These are phyloP conservation scores for Antedon bifida DNA, from an alignment of 35 echinoderm and acorn worm species.

Conservation along the genomic window DNA sequence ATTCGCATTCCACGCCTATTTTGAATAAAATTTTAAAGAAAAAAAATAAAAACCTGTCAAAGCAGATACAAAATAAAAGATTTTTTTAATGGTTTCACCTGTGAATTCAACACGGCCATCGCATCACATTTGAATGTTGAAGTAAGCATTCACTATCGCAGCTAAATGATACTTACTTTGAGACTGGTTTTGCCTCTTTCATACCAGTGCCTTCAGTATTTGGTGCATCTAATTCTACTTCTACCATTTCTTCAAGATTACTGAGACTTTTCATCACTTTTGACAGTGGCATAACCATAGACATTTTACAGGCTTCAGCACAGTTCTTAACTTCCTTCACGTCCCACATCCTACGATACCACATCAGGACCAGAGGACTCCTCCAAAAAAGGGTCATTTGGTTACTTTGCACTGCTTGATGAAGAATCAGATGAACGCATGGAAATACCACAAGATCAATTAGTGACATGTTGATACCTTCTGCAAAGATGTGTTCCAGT, in stretches of 20 bases:
- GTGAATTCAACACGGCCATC: no score
- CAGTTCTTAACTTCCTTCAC: background rate
- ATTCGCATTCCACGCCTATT: background rate
- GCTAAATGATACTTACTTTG: background rate
- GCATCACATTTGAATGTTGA: no score
- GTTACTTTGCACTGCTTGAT: background rate
- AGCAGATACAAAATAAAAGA: no score
- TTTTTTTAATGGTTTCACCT: no score
- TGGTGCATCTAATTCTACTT: background rate
- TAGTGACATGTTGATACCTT: background rate
- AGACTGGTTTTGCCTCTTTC: background rate
- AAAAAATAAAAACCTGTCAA: no score
- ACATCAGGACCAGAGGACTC: background rate
- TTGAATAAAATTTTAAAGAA: background rate
- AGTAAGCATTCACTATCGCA: background rate
- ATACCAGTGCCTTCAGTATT: background rate
- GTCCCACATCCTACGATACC: background rate
- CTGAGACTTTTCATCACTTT: background rate
- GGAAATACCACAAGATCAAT: conserved; percentile 7
- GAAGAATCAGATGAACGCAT: background rate
- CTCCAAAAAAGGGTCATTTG: background rate
- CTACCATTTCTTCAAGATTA: background rate
- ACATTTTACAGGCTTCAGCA: background rate
- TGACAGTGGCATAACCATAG: background rate
- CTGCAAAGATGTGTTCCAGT: background rate